phyloP scores from a whole-genome alignment of 2,113 vertebrate genomes.

The Melierax canorus region DNA sequence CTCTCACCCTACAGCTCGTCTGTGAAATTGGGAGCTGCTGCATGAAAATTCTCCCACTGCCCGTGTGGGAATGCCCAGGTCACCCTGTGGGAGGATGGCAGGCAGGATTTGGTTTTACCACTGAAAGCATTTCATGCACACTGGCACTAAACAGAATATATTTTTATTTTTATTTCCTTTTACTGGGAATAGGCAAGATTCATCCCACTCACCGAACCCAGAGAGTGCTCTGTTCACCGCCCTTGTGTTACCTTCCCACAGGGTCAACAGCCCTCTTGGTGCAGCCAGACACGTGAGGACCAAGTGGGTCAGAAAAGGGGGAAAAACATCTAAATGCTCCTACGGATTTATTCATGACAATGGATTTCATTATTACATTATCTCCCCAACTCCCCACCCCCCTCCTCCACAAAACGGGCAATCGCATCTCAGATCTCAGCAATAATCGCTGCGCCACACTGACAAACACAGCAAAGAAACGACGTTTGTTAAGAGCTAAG shows the following conservation, averaged over 20 bases:
- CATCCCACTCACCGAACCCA: neutral
- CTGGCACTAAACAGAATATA: neutral
- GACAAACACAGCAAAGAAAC: slow-evolving; percentile 30
- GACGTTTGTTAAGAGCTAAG: neutral
- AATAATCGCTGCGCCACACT: neutral
- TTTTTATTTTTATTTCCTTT: neutral
- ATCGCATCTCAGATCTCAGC: neutral
- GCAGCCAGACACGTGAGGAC: neutral
- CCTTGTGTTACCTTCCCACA: neutral
- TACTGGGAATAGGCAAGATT: neutral
- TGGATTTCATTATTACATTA: slow-evolving; percentile 51
- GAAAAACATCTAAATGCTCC: slow-evolving; percentile 24
- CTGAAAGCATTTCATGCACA: neutral
- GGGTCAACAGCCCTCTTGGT: neutral
- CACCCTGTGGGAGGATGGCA: neutral
- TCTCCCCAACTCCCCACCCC: neutral
- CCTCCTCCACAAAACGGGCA: neutral
- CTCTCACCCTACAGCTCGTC: neutral
- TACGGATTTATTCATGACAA: slow-evolving; percentile 24
- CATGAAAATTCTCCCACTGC: neutral
- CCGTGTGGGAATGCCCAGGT: neutral
- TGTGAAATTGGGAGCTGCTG: neutral
- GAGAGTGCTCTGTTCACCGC: neutral
- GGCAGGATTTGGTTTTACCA: neutral
- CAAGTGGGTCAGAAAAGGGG: slow-evolving; percentile 22